Base-by-base conservation (phyloP, 64 coral and sea anemone genomes). In the Stichodactyla helianthus region DNA sequence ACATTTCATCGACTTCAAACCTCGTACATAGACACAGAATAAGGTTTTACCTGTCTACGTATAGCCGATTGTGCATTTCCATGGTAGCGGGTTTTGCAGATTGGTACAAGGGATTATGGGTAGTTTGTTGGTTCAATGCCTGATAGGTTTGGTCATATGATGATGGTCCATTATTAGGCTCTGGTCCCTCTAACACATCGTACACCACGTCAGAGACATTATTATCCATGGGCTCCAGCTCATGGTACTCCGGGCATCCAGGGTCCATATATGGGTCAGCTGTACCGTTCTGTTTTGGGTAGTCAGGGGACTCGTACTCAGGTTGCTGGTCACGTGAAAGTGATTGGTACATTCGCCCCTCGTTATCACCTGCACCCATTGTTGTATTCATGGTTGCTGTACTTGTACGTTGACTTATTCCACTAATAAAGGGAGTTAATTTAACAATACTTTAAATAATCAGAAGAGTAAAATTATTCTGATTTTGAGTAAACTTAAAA, bases 381-480 rank as follows among this genome's bases (percentile, higher is more conserved):
- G 62, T n/a, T 65, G 62, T 65, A n/a, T 65, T 65, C 62, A 65
- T 65, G 62, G 62, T 65, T 65, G 62, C 62, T n/a, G 62, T 65
- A n/a, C 62, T 65, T 65, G 6, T n/a, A n/a, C 62, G 62, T n/a
- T 65, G 62, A n/a, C 12, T 18, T 65, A 22, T 22, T n/a, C n/a
- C n/a, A n/a, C n/a, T n/a, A n/a, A n/a, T n/a, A n/a, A n/a, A n/a
- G n/a, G 35, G 35, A 44, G 35, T 44, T 35, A 44, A 44, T 44
- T 3, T 44, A 44, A 44, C 35, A 44, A 44, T 44, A 44, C 35
- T 44, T 2, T 44, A 44, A 44, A 44, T 44, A 44, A 44, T 44
- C 35, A 44, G 35, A 44, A 44, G 4, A 44, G 35, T 3, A 44
- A 44, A 44, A 44, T n/a, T n/a, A n/a, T n/a, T n/a, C 35, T 44